These are phyloP conservation scores for Lepas anatifera DNA, from an alignment of 2,888 invertebrate species.

Conservation along the genomic window DNA sequence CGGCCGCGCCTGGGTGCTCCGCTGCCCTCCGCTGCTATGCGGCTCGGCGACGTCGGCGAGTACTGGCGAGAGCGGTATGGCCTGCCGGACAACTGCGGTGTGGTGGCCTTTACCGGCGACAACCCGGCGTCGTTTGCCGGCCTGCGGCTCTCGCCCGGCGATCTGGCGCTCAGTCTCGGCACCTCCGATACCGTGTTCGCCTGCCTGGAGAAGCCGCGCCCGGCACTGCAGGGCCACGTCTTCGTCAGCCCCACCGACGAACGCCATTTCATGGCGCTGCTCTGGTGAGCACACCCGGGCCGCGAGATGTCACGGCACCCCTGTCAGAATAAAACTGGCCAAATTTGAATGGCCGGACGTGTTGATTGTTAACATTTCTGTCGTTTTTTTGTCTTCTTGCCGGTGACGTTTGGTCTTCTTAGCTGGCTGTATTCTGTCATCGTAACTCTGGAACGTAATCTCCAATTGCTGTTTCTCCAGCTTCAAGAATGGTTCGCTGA, in stretches of 20 bases:
- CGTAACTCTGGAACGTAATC: background rate
- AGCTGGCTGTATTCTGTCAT: no score
- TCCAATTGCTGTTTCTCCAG: conserved; percentile 33
- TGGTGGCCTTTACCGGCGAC: conserved; percentile 88
- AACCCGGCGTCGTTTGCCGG: conserved; percentile 80
- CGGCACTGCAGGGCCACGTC: conserved; percentile 61
- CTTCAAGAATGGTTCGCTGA: conserved; percentile 87
- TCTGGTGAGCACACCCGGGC: conserved; percentile 51
- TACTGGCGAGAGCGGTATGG: conserved; percentile 81
- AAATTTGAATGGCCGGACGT: no score
- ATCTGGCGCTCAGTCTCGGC: conserved; percentile 77
- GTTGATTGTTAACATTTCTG: no score
- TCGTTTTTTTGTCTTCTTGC: no score
- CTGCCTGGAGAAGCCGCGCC: conserved; percentile 53
- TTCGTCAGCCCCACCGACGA: conserved; percentile 71
- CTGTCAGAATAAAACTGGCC: no score
- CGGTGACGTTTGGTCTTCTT: no score
- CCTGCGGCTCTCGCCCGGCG: conserved; percentile 62
- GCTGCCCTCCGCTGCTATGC: conserved; percentile 51
- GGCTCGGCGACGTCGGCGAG: conserved; percentile 56
- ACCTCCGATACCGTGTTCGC: conserved; percentile 88
- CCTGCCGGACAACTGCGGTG: conserved; percentile 62
- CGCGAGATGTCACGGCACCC: no score
- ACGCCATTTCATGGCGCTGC: conserved; percentile 70
- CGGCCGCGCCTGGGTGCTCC: conserved; percentile 58